Percentiles rank a stretch among this genome's conserved stretches.
These are phyloP conservation scores for Chalcosyrphus nemorum DNA, from an alignment of 2,888 invertebrate genomes.

Conservation along the genomic window DNA sequence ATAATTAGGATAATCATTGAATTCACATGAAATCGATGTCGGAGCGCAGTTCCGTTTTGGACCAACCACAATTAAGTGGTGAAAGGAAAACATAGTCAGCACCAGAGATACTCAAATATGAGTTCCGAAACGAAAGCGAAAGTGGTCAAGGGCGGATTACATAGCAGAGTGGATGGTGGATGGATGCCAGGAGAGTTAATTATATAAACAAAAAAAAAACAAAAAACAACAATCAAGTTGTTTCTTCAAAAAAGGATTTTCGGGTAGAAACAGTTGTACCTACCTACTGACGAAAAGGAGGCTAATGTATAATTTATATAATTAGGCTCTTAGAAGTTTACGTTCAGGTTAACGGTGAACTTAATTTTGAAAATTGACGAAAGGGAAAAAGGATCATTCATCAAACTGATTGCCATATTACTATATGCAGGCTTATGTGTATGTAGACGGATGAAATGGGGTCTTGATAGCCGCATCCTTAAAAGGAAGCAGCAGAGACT, in stretches of 20 bases:
- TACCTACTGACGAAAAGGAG: conserved; percentile 9
- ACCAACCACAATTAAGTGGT: conserved; percentile 67
- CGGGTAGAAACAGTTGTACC: conserved; percentile 1
- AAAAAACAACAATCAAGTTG: conserved; percentile 1
- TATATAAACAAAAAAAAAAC: too few species aligned
- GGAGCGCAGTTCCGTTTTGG: conserved; percentile 63
- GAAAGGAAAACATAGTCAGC: conserved; percentile 50
- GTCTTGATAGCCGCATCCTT: too few species aligned
- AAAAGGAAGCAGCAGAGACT: too few species aligned
- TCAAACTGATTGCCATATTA: too few species aligned
- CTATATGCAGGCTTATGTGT: too few species aligned
- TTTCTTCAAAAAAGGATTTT: background rate
- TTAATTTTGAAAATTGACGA: background rate
- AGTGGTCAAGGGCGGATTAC: conserved; percentile 32
- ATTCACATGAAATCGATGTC: conserved; percentile 65
- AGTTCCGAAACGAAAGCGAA: conserved; percentile 56
- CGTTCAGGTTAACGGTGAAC: conserved; percentile 33
- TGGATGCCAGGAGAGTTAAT: conserved; percentile 39
- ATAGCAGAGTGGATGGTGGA: background rate
- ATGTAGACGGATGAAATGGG: too few species aligned
- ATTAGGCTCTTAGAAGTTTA: conserved; percentile 27
- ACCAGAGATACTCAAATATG: conserved; percentile 18
- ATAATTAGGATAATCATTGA: conserved; percentile 73
- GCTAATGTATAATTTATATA: conserved; percentile 36
- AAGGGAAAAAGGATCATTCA: conserved; percentile 11